These are phyloP conservation scores for Philhelius pedissequus DNA, from an alignment of 2,888 invertebrate species.

Conservation along the genomic window DNA sequence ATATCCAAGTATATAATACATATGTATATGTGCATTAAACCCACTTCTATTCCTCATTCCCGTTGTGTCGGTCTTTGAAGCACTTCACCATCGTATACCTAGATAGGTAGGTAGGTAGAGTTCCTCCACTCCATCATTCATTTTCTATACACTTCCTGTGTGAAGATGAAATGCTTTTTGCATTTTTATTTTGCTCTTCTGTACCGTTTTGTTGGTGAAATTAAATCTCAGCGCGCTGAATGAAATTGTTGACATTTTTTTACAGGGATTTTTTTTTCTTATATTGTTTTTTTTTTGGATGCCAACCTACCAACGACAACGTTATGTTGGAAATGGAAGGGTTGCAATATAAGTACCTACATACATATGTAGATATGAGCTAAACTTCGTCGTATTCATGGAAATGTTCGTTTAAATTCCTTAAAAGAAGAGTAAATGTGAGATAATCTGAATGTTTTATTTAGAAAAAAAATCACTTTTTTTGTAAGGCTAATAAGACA, in stretches of 20 bases:
- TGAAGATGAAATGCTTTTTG: slow-evolving; percentile 51
- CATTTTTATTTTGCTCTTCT: slow-evolving; percentile 2
- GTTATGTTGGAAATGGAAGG: slow-evolving; percentile 20
- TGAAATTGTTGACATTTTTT: slow-evolving; percentile 65
- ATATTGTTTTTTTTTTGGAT: neutral
- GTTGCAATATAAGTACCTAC: too few relatives aligned
- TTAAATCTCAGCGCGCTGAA: slow-evolving; percentile 56
- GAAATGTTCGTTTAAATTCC: slow-evolving; percentile 57
- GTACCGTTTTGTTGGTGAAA: slow-evolving; percentile 53
- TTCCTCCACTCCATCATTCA: neutral
- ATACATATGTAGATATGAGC: neutral
- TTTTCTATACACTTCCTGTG: slow-evolving; percentile 58
- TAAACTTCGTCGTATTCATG: slow-evolving; percentile 34
- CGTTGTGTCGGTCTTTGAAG: neutral
- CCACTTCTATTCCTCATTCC: neutral
- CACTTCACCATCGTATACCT: neutral
- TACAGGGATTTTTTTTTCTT: slow-evolving; percentile 23
- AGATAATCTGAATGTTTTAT: slow-evolving; percentile 50
- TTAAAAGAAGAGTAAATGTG: slow-evolving; percentile 46
- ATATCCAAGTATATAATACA: neutral
- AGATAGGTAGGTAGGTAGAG: neutral
- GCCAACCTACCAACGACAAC: neutral
- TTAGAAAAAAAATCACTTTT: neutral
- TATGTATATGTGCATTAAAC: too few relatives aligned
- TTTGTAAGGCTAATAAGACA: slow-evolving; percentile 10